Percentiles rank a stretch among this genome's conserved stretches.
Evolutionary conservation across 2,797 vertebrate species (phyloP).

Genomic region (Chelidonichthys spinosus): DNA sequence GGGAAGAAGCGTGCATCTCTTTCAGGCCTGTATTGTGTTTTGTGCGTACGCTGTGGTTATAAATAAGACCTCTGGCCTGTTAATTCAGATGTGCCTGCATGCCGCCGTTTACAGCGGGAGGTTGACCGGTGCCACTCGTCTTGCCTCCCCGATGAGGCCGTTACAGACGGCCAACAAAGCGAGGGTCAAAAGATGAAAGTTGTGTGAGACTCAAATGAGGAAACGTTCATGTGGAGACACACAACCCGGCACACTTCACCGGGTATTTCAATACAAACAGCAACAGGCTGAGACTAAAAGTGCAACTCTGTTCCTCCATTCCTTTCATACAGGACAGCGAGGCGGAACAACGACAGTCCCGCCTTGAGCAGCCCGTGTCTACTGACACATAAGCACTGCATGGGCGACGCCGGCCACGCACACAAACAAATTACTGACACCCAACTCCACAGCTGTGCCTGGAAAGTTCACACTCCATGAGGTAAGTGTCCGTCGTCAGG

Average conservation of each 20-base stretch:
- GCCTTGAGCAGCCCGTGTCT: too few relatives aligned
- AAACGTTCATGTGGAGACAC: neutral
- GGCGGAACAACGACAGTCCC: too few relatives aligned
- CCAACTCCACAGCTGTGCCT: conserved; percentile 61
- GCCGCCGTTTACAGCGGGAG: neutral
- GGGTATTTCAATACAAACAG: neutral
- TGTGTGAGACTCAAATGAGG: neutral
- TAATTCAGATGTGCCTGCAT: too few relatives aligned
- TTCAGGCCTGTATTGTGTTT: too few relatives aligned
- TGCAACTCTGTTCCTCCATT: too few relatives aligned
- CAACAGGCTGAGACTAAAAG: neutral
- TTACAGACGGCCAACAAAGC: conserved; percentile 28
- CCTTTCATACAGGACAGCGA: too few relatives aligned
- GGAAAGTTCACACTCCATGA: conserved; percentile 56
- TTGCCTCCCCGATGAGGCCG: conserved; percentile 32
- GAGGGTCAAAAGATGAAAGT: conserved; percentile 44
- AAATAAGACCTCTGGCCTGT: too few relatives aligned
- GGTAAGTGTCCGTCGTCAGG: conserved; percentile 23
- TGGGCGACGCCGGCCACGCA: conserved; percentile 14
- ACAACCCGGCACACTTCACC: conserved; percentile 7
- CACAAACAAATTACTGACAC: conserved; percentile 39
- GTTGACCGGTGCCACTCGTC: conserved; percentile 43
- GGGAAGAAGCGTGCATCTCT: too few relatives aligned
- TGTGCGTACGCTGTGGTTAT: too few relatives aligned
- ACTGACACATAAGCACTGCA: neutral